Percentiles rank a stretch among this genome's conserved stretches.
These are phyloP conservation scores for Lagenorhynchus albirostris DNA, from an alignment of 2,113 vertebrate species.

Conservation along the genomic window DNA sequence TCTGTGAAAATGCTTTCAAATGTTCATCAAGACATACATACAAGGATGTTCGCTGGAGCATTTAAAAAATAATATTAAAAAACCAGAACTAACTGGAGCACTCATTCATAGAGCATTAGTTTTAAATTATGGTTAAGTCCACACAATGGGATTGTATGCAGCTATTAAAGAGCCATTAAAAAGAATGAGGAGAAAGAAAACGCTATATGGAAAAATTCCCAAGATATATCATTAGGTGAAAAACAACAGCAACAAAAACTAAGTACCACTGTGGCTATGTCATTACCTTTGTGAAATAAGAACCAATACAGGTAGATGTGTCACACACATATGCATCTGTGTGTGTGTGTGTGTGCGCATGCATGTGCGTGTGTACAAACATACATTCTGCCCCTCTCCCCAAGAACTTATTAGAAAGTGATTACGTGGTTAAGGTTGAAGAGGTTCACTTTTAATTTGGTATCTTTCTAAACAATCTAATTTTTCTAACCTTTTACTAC, in stretches of 20 bases:
- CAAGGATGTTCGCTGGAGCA: not conserved
- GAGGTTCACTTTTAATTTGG: not conserved
- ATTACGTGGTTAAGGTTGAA: not conserved
- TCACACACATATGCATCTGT: rapidly evolving
- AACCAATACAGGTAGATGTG: not conserved
- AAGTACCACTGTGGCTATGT: not conserved
- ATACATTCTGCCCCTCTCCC: not conserved
- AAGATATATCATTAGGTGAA: not conserved
- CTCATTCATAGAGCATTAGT: not conserved
- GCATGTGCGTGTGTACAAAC: not conserved
- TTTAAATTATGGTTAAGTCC: not conserved
- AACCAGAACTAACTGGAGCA: not conserved
- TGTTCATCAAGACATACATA: not conserved
- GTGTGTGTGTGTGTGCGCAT: rapidly evolving
- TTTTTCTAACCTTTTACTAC: not conserved
- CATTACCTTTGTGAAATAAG: not conserved
- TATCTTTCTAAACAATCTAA: not conserved
- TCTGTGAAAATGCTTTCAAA: not conserved
- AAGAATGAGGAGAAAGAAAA: not conserved
- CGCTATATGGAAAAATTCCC: not conserved
- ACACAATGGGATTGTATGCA: not conserved
- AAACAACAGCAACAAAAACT: not conserved
- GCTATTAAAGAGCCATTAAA: not conserved
- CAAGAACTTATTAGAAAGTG: not conserved
- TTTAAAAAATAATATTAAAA: not conserved